These are phyloP conservation scores for Xylota sylvarum DNA, from an alignment of 2,888 invertebrate species.

Conservation along the genomic window DNA sequence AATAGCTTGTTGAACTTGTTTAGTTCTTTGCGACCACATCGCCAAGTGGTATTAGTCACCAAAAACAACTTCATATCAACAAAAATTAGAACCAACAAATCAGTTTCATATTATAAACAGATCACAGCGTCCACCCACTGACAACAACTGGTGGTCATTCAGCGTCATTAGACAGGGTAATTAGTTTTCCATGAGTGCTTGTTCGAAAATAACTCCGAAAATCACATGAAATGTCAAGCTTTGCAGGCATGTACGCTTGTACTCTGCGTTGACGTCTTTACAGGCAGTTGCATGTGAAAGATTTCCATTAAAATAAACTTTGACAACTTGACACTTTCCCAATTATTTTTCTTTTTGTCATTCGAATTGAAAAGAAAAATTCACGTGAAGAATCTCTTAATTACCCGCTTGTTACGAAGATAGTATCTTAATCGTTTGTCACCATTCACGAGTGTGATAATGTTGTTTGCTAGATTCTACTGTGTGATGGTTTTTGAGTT, in stretches of 20 bases:
- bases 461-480: not conserved
- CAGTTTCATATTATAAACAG: not conserved
- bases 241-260: not conserved
- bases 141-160: not conserved
- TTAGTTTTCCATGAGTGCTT: conserved; percentile 3
- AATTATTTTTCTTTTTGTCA: too few relatives aligned
- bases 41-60: not conserved
- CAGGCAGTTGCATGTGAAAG: not conserved
- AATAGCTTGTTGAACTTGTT: not conserved
- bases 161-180: conserved; percentile 14
- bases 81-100: not conserved
- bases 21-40: not conserved
- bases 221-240: not conserved
- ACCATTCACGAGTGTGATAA: not conserved
- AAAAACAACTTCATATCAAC: not conserved
- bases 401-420: conserved; percentile 1
- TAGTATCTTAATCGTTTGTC: conserved; percentile 3
- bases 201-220: conserved; percentile 5
- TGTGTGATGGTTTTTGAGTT: too few relatives aligned
- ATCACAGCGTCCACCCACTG: conserved; percentile 16
- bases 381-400: not conserved
- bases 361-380: not conserved
- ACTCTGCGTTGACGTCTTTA: not conserved
- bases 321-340: not conserved
- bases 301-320: not conserved